phyloP scores from a whole-genome alignment of 1,140 invertebrate genomes.

The Branchinecta lynchi region DNA sequence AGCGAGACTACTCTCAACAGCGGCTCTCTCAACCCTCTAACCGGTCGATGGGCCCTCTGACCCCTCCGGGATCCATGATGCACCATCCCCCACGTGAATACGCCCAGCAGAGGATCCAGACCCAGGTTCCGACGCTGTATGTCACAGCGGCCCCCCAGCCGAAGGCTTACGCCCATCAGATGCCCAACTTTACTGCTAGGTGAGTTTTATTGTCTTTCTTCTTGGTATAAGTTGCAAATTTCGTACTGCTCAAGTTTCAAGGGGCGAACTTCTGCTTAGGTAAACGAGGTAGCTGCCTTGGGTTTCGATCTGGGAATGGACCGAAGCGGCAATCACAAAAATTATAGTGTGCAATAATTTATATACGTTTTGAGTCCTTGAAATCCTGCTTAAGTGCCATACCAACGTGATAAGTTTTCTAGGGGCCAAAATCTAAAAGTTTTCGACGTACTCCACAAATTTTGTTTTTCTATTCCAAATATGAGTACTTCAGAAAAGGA shows the following conservation, averaged over 20 bases:
- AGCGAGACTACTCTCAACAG: constrained; percentile 42
- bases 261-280: no score
- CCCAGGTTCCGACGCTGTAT: constrained; percentile 34
- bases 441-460: no score
- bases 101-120: constrained; percentile 37
- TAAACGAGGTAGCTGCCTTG: no score
- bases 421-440: no score
- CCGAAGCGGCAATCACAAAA: no score
- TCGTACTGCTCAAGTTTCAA: not conserved
- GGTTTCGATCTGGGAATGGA: no score
- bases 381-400: no score
- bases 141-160: constrained; percentile 19
- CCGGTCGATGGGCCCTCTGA: constrained; percentile 27
- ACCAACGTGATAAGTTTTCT: no score
- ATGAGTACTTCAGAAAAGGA: no score
- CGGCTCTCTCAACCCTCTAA: constrained; percentile 36
- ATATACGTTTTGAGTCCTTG: no score
- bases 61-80: not conserved
- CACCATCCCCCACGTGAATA: not conserved
- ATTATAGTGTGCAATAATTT: no score
- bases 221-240: not conserved
- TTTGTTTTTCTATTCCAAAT: no score
- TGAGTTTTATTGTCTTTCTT: constrained; percentile 27
- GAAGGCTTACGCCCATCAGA: constrained; percentile 33
- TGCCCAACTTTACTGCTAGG: constrained; percentile 33